Percentiles rank a stretch among this genome's conserved stretches.
Evolutionary conservation across 37 sponge, comb jelly and placozoan genomes (phyloP).

Genomic region (Mnemiopsis leidyi): DNA sequence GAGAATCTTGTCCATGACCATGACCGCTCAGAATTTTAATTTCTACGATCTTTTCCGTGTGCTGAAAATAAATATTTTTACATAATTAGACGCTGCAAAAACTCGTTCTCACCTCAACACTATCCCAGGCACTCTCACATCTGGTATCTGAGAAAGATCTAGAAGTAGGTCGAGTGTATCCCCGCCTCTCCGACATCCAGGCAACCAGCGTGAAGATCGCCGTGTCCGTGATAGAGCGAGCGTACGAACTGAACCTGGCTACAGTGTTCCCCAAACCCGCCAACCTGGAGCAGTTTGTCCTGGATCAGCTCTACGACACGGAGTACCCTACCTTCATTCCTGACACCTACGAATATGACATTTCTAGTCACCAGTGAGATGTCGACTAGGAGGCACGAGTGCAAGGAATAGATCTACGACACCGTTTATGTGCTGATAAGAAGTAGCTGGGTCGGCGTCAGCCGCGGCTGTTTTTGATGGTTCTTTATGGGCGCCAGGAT

Average conservation of each 20-base stretch:
- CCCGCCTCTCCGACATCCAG: constrained; percentile 57
- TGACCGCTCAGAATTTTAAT: no score
- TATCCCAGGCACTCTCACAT: constrained; percentile 42
- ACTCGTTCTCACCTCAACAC: no score
- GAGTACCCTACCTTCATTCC: constrained; percentile 66
- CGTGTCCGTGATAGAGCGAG: constrained; percentile 19
- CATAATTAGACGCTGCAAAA: no score
- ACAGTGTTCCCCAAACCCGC: constrained; percentile 56
- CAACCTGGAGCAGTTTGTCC: constrained; percentile 25
- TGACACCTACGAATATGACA: constrained; percentile 46
- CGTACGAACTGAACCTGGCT: constrained; percentile 59
- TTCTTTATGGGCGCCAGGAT: background rate
- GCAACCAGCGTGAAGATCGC: constrained; percentile 17
- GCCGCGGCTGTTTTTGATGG: background rate
- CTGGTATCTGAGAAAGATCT: constrained; percentile 65
- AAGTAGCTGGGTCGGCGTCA: no score
- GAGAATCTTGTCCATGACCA: no score
- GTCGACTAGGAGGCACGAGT: no score
- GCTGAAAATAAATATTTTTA: no score
- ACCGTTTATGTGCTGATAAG: no score
- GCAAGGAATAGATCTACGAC: no score
- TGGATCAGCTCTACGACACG: constrained; percentile 34
- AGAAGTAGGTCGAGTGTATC: constrained; percentile 64
- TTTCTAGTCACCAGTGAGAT: background rate
- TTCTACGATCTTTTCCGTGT: no score